Base-by-base conservation (phyloP, 2,797 vertebrate species). In the Enteromius radiatus region DNA sequence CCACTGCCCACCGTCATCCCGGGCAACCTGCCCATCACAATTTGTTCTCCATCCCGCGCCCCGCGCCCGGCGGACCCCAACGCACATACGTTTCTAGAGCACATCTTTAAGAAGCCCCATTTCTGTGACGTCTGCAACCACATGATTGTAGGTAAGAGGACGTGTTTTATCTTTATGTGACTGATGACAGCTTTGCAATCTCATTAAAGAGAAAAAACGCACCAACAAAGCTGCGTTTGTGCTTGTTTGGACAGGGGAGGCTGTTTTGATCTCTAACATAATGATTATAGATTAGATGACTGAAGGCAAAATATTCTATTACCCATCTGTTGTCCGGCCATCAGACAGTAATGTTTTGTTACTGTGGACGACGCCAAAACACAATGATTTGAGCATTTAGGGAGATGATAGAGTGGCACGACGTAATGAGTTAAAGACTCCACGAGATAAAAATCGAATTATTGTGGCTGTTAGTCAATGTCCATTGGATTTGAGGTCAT, bases 71-170 rank as follows among this genome's bases (percentile, higher is more conserved):
- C 95, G 0, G 95, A 97, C 89, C 94, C 93, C 0, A 95, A 97
- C 26, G 90, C 93, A 69, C 98, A 99, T 84, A 93, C 95, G 91
- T 98, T 99, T 91, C 97, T 98, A 92, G 98, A 99, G 88, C 95
- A 99, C 91, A 95, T 98, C 91, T 99, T 99, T 93, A 99, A 99
- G 95, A 99, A 99, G 89, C 98, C 98, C 84, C 98, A 96, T 10
- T 99, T 99, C 94, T 99, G 98, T 7, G 98, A 99, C 0, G 92
- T 98, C 93, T 99, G 98, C 96, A 99, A 98, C 93, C 98, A 99
- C 93, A 99, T 99, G 98, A 99, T 99, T 87, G 97, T 99, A 93
- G 98, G 98, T 99, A 97, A 93, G 97, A 89, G 76, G 41, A 78
- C 7, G 21, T 33, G 47, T 23, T 41, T 45, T 19, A 47, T 11